A percentile compares a stretch with the other conserved stretches of the same genome.
These are phyloP conservation scores for Muntiacus muntjak DNA, from an alignment of 2,113 vertebrate genomes.

Conservation along the genomic window DNA sequence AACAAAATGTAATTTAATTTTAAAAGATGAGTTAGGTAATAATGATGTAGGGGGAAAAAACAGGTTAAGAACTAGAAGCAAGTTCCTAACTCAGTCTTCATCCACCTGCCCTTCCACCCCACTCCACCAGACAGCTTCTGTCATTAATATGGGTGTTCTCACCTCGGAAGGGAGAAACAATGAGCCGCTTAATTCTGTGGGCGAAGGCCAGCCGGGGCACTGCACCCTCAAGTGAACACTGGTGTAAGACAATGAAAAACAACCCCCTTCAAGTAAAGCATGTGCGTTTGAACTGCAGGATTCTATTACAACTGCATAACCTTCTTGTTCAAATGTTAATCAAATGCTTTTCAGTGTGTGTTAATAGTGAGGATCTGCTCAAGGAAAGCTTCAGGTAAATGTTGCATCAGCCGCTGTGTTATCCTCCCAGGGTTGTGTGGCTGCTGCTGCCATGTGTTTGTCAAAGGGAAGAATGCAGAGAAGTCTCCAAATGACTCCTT, in stretches of 20 bases:
- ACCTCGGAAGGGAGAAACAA: conserved; percentile 37
- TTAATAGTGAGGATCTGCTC: conserved; percentile 37
- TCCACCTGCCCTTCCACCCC: background rate
- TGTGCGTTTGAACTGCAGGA: conserved; percentile 34
- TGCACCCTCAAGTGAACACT: conserved; percentile 54
- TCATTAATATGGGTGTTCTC: background rate
- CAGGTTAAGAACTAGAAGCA: background rate
- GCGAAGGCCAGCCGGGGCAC: conserved; percentile 32
- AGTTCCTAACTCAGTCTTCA: background rate
- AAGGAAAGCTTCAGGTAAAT: conserved; percentile 53
- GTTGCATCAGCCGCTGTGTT: conserved; percentile 12
- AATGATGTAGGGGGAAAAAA: background rate
- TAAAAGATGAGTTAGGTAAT: background rate
- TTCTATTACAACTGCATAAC: conserved; percentile 36
- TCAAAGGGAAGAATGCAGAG: conserved; percentile 56
- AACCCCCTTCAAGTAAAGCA: conserved; percentile 45
- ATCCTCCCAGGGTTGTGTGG: background rate
- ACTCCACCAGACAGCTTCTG: background rate
- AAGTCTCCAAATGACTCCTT: conserved; percentile 30
- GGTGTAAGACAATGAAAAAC: conserved; percentile 43
- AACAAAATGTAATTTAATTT: background rate
- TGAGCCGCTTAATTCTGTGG: conserved; percentile 21
- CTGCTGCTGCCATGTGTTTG: background rate
- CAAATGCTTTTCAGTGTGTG: conserved; percentile 57
- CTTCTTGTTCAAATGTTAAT: conserved; percentile 68